Evolutionary conservation across 2,888 invertebrate species (phyloP).

Genomic region (Cheiracanthium punctorium): DNA sequence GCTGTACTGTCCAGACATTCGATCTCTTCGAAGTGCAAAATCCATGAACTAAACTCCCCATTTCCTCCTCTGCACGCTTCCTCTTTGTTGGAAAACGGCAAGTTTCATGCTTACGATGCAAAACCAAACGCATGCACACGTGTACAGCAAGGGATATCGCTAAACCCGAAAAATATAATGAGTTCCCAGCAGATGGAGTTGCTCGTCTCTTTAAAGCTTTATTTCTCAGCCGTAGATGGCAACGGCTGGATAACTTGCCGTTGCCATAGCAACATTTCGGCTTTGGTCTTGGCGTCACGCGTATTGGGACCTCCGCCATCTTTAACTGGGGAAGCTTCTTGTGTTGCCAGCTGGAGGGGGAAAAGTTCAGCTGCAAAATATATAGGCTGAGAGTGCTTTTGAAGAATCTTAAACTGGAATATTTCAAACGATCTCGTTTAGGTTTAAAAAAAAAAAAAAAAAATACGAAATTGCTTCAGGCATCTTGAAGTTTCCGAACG

Average conservation of each 20-base stretch:
- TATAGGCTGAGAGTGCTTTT: neutral
- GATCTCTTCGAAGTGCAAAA: neutral
- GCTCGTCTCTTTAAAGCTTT: conserved; percentile 53
- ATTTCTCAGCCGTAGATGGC: conserved; percentile 48
- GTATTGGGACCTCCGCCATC: conserved; percentile 45
- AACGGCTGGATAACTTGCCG: conserved; percentile 50
- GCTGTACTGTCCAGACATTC: neutral
- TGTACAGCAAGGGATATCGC: conserved; percentile 10
- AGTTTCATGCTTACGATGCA: conserved; percentile 1
- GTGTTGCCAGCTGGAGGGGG: neutral
- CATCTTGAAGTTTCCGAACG: neutral
- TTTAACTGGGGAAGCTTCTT: conserved; percentile 37
- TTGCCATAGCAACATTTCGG: conserved; percentile 45
- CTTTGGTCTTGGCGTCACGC: conserved; percentile 54
- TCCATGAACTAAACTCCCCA: neutral
- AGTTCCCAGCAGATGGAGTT: conserved; percentile 64
- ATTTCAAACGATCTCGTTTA: neutral
- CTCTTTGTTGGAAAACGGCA: neutral
- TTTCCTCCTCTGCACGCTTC: neutral
- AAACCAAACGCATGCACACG: neutral
- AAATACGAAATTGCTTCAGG: neutral
- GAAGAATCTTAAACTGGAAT: neutral
- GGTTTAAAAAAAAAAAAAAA: no score
- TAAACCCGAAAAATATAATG: conserved; percentile 58
- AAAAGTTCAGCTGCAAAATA: neutral